These are phyloP conservation scores for Drosophila sp. DNA, from an alignment of 1,140 invertebrate species.

Conservation along the genomic window DNA sequence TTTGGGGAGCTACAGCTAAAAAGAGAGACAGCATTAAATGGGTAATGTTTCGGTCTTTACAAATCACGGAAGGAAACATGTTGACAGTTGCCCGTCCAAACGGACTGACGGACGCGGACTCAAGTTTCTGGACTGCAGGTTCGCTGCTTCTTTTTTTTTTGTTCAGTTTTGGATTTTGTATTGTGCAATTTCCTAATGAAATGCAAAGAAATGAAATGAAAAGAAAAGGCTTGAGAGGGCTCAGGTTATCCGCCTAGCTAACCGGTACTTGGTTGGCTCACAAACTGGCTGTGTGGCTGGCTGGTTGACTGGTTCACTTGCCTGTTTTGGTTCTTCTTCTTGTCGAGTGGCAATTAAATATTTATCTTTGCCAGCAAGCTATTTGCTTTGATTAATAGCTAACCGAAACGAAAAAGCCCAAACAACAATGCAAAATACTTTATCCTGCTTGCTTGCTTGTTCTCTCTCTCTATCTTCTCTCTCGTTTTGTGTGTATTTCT, in stretches of 20 bases:
- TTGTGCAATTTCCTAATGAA: slow-evolving; percentile 70
- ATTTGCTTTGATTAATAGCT: slow-evolving; percentile 64
- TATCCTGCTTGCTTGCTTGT: not conserved
- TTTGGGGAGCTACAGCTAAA: not conserved
- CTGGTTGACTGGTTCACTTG: not conserved
- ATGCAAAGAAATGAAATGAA: slow-evolving; percentile 59
- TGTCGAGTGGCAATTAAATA: slow-evolving; percentile 63
- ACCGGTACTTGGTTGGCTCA: slow-evolving; percentile 20
- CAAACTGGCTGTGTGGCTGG: not conserved
- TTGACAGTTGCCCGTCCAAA: not conserved
- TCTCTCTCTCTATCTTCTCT: not conserved
- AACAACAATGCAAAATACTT: slow-evolving; percentile 4
- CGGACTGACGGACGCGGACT: not conserved
- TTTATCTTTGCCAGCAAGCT: slow-evolving; percentile 53
- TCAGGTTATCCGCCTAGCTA: slow-evolving; percentile 20
- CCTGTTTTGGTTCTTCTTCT: slow-evolving; percentile 11
- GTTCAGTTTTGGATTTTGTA: slow-evolving; percentile 16
- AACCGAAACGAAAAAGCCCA: slow-evolving; percentile 30
- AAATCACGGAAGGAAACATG: slow-evolving; percentile 4
- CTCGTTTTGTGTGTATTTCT: not conserved
- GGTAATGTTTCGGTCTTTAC: slow-evolving; percentile 6
- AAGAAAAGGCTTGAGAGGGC: slow-evolving; percentile 21
- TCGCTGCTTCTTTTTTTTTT: not conserved
- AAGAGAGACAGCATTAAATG: not conserved
- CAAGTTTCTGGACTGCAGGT: not conserved